Evolutionary conservation across 2,888 invertebrate species (phyloP).

Genomic region (Didymodactylos carnosus): DNA sequence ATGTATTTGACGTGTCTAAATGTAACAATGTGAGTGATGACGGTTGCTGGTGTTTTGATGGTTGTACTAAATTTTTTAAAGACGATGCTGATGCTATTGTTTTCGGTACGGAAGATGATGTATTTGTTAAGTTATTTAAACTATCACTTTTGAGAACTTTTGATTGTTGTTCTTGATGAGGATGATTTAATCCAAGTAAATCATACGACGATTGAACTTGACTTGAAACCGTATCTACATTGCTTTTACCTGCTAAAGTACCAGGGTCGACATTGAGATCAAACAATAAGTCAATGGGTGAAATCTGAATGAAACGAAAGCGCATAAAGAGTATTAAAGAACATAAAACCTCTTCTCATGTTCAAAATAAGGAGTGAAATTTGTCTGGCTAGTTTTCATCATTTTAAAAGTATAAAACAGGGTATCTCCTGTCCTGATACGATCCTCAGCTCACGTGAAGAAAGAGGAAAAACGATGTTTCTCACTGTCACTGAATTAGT

Average conservation of each 20-base stretch:
- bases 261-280: not conserved
- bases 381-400: no score
- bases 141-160: not conserved
- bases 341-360: no score
- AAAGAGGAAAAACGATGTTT: no score
- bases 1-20: not conserved
- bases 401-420: no score
- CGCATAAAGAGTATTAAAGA: no score
- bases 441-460: no score
- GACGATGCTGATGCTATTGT: not conserved
- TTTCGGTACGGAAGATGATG: not conserved
- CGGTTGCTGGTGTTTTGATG: not conserved
- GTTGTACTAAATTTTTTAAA: not conserved
- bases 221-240: not conserved
- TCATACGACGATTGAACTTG: not conserved
- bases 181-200: slow-evolving; percentile 2
- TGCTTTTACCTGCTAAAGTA: not conserved
- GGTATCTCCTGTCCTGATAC: no score
- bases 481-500: no score
- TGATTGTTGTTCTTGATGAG: not conserved
- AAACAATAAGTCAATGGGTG: slow-evolving; percentile 3
- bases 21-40: not conserved
- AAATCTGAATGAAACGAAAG: no score
- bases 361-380: no score
- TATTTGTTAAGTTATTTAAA: not conserved